These are phyloP conservation scores for Caenorhabditis afra DNA, from an alignment of 2,888 invertebrate genomes.

Conservation along the genomic window DNA sequence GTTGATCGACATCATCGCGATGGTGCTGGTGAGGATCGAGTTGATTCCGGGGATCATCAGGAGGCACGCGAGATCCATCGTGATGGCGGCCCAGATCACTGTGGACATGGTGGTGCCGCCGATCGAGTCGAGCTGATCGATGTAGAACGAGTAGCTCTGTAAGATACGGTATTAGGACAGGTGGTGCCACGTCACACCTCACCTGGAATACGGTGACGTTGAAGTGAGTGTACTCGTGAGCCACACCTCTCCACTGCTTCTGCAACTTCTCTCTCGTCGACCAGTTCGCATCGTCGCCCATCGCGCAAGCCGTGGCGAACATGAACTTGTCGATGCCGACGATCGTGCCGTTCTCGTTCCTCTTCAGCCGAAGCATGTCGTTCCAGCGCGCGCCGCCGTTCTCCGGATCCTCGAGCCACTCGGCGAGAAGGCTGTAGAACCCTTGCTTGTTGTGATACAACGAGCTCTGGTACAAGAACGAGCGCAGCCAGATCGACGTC, in stretches of 20 bases:
- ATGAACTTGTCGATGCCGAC: conserved; percentile 67
- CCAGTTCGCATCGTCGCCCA: conserved; percentile 71
- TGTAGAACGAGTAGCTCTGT: conserved; percentile 73
- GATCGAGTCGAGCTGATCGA: conserved; percentile 74
- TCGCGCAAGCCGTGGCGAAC: conserved; percentile 74
- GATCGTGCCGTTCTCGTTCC: conserved; percentile 54
- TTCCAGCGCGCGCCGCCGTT: conserved; percentile 72
- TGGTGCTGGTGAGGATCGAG: conserved; percentile 67
- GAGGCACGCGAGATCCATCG: conserved; percentile 74
- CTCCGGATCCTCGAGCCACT: conserved; percentile 71
- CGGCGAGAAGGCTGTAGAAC: conserved; percentile 67
- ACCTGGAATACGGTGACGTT: conserved; percentile 76
- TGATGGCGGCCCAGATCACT: conserved; percentile 70
- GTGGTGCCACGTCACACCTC: too few relatives aligned
- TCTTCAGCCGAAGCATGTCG: conserved; percentile 70
- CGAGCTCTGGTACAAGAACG: conserved; percentile 66
- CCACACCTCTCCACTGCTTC: conserved; percentile 69
- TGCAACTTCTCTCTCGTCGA: conserved; percentile 67
- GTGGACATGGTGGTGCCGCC: conserved; percentile 69
- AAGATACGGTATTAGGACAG: conserved; percentile 13
- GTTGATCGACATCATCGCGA: conserved; percentile 75
- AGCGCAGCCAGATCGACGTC: conserved; percentile 74
- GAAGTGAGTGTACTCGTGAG: conserved; percentile 63
- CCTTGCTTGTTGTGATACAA: conserved; percentile 62
- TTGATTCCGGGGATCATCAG: conserved; percentile 71